Evolutionary conservation across 2,888 invertebrate genomes (phyloP), one percentile per base, ranked within the genome.

Genomic region (Pardosa pseudoannulata): DNA sequence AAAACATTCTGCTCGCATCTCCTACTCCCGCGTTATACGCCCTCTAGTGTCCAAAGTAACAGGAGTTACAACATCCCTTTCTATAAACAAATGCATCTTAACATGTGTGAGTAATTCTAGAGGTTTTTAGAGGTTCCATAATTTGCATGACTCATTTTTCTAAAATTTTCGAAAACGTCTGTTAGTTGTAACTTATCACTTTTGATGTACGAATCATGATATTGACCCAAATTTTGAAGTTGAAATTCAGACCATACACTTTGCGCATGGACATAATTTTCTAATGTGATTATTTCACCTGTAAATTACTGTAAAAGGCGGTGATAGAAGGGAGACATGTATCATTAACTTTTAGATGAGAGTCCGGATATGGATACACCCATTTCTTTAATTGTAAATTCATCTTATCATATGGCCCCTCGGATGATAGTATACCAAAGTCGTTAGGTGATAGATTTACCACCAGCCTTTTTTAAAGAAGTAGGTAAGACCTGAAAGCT

Each of bases 81-180:
- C 90, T 72, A 90, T 87, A 68, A 91, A 89, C n/a, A 89, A 70
- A 39, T 89, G 88, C 89, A 86, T 89, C 50, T 91, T 89, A 28
- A 81, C 71, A 83, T 90, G 90, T 39, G 86, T 88, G 2, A 91
- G 74, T 29, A 90, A 71, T 76, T 91, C 89, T 67, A 90, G 86
- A 74, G 88, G 68, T 89, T 80, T 90, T 90, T 28, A 91, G 39
- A 88, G 88, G 90, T 79, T 32, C 88, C 78, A 82, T 90, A 90
- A 29, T 88, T 74, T 11, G 79, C 13, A 6, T 89, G 29, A 88
- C 89, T 88, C 39, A 89, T 70, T 19, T 88, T 82, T 86, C 90
- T 85, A 79, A 91, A 91, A 28, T 79, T 89, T 78, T 91, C 90
- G 89, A 91, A 91, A 19, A 91, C 90, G 88, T 90, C 90, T 50